phyloP scores from a whole-genome alignment of 2,888 invertebrate genomes.

The Fabriciana adippe region DNA sequence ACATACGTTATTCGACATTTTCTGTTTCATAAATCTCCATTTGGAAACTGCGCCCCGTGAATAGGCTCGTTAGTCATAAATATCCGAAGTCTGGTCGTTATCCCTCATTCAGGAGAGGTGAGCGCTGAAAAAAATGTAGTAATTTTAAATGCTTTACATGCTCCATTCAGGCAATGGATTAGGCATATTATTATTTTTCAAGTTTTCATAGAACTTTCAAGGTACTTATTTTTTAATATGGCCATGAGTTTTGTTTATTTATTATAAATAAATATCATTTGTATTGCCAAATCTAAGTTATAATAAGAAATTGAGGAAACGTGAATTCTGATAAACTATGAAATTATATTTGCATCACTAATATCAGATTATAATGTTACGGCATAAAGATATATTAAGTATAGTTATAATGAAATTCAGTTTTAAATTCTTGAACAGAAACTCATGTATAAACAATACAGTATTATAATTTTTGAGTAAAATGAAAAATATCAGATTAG shows the following conservation, averaged over 20 bases:
- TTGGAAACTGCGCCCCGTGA: conserved; percentile 67
- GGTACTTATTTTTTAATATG: not conserved
- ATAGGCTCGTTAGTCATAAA: conserved; percentile 81
- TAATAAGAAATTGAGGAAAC: too few relatives aligned
- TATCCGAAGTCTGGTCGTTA: conserved; percentile 78
- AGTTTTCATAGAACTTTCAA: not conserved
- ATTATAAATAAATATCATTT: too few relatives aligned
- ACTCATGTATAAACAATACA: too few relatives aligned
- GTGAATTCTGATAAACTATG: too few relatives aligned
- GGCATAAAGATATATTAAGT: too few relatives aligned
- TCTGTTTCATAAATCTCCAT: conserved; percentile 79
- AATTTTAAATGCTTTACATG: conserved; percentile 45
- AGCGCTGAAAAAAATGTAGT: conserved; percentile 35
- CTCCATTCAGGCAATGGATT: conserved; percentile 32
- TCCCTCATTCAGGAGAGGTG: conserved; percentile 64
- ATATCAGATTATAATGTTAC: too few relatives aligned
- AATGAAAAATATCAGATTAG: too few relatives aligned
- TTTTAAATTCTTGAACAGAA: too few relatives aligned
- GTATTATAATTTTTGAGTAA: too few relatives aligned
- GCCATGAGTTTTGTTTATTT: not conserved
- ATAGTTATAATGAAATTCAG: too few relatives aligned
- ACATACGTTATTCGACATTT: conserved; percentile 70
- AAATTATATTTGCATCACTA: too few relatives aligned
- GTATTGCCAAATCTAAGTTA: too few relatives aligned
- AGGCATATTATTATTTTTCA: conserved; percentile 25